Evolutionary conservation across 2,888 invertebrate genomes (phyloP), one percentile per base, ranked within the genome.

Genomic region (Scaptomyza polygonia): DNA sequence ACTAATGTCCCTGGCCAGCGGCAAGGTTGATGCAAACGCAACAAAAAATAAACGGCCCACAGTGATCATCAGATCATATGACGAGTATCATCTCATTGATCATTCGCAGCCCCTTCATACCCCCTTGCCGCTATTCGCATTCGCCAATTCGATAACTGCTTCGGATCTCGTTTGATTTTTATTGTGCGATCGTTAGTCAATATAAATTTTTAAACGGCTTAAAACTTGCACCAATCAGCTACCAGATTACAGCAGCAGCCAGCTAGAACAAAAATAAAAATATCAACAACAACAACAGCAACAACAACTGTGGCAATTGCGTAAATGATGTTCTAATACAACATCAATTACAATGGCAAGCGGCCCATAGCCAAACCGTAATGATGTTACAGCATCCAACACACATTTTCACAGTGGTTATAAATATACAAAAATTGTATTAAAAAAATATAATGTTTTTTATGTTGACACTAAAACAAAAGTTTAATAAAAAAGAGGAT

Each of bases 281-380:
- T 67, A 54, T 44, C 52, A 59, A 34, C 54, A 54, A 47, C 52
- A 59, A 34, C 54, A 57, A 40, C 48, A 65, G 36, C 45, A 34
- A 32, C 57, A 52, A 51, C 57, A 44, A 30, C 77, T 82, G 72
- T 64, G 65, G 81, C 84, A 86, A 86, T 87, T 85, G 87, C 81
- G 85, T 87, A 85, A 87, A 83, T 87, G 82, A 79, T 85, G 87
- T 85, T 85, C 86, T 85, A 85, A 86, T 83, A 85, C 79, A 85
- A 86, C 87, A 84, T 85, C 86, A 86, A 82, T 86, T 84, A 83
- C 86, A 83, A 80, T 78, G 70, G 80, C 83, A 83, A 83, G 79
- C 79, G 80, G 80, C 83, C 77, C 82, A 83, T 82, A 77, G 72
- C 72, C 80, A 64, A 75, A 83, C 83, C 75, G 80, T 67, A 82